Percentiles rank a stretch among this genome's conserved stretches.
phyloP scores from a whole-genome alignment of 1,140 invertebrate genomes.

The Pentalonia nigronervosa region DNA sequence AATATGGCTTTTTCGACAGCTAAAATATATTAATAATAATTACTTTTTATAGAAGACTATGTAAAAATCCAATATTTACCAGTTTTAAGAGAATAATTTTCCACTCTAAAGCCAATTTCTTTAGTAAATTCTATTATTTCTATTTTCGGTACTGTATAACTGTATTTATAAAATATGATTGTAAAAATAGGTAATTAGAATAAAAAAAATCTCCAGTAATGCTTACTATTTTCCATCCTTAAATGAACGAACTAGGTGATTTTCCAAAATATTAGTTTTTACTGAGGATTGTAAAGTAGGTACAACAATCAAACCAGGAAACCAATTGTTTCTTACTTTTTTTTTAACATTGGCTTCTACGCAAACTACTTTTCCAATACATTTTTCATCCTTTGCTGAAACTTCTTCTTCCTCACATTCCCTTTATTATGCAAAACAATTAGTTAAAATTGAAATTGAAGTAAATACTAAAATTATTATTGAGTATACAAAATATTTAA shows the following conservation, averaged over 20 bases:
- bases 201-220: background rate
- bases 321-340: slow-evolving; percentile 82
- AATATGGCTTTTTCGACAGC: slow-evolving; percentile 88
- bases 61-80: slow-evolving; percentile 63
- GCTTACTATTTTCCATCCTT: slow-evolving; percentile 88
- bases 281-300: slow-evolving; percentile 91
- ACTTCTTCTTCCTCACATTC: slow-evolving; percentile 75
- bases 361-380: slow-evolving; percentile 85
- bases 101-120: slow-evolving; percentile 80
- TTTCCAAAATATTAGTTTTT: slow-evolving; percentile 83
- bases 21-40: slow-evolving; percentile 61
- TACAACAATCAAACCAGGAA: slow-evolving; percentile 90
- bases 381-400: slow-evolving; percentile 67
- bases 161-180: background rate
- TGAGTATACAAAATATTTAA: background rate
- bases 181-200: slow-evolving; percentile 65
- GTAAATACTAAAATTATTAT: background rate
- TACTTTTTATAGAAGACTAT: background rate
- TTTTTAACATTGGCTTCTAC: slow-evolving; percentile 82
- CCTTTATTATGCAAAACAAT: slow-evolving; percentile 62
- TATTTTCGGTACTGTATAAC: slow-evolving; percentile 90
- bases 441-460: background rate
- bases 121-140: slow-evolving; percentile 88
- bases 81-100: slow-evolving; percentile 77
- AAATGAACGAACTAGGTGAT: slow-evolving; percentile 91